A percentile compares a stretch with the other conserved stretches of the same genome.
Evolutionary conservation across 2,113 vertebrate genomes (phyloP).

Genomic region (Psittacula cyanocephala): DNA sequence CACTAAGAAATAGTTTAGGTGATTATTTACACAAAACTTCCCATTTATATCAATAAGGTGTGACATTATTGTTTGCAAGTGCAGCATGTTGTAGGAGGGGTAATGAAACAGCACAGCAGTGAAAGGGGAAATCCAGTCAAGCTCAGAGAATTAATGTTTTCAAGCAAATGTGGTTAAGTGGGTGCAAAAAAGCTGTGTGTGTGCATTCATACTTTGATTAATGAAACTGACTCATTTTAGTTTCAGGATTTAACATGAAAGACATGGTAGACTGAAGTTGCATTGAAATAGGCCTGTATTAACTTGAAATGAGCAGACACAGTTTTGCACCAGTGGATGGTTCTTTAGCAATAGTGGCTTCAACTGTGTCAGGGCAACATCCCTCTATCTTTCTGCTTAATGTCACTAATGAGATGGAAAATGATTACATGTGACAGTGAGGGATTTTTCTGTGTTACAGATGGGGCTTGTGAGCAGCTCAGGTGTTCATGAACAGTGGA

Average conservation of each 20-base stretch:
- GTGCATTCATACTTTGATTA: neutral
- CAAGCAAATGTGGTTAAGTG: neutral
- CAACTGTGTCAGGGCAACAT: neutral
- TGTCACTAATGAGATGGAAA: neutral
- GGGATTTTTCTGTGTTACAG: neutral
- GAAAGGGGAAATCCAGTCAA: neutral
- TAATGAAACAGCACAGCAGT: neutral
- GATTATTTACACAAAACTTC: neutral
- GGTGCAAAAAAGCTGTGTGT: neutral
- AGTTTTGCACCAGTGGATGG: neutral
- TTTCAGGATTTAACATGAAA: neutral
- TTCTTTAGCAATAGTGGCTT: neutral
- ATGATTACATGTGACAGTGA: neutral
- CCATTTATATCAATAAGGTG: neutral
- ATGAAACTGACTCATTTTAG: neutral
- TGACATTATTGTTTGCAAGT: neutral
- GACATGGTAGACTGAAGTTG: neutral
- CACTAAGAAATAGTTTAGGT: neutral
- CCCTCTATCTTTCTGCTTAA: neutral
- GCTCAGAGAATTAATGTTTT: neutral
- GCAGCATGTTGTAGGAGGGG: neutral
- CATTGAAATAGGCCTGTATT: neutral
- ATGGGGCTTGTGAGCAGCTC: neutral
- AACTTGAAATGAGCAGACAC: neutral
- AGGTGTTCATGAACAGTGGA: neutral